These are phyloP conservation scores for Rhagoletis zephyria DNA, from an alignment of 1,140 invertebrate species.

Conservation along the genomic window DNA sequence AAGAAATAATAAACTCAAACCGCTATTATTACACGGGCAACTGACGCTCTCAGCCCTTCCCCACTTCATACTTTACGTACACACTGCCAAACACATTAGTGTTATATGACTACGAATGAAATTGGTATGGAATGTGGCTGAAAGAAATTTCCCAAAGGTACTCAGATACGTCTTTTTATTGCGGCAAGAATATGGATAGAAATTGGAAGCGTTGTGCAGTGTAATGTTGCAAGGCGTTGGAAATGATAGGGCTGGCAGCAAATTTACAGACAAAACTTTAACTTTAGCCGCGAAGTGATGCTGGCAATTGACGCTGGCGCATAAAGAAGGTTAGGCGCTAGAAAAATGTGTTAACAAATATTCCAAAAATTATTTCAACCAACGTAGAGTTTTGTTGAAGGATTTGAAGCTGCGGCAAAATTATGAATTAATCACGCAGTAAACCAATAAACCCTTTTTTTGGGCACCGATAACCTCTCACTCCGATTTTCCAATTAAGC, in stretches of 20 bases:
- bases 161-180: conserved; percentile 31
- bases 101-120: conserved; percentile 28
- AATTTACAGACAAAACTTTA: neutral
- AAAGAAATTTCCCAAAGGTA: conserved; percentile 51
- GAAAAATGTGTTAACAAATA: conserved; percentile 26
- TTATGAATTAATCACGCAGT: conserved; percentile 45
- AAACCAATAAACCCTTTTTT: conserved; percentile 16
- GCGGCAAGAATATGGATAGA: conserved; percentile 24
- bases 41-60: neutral
- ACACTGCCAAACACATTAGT: neutral
- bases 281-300: neutral
- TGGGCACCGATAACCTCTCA: neutral
- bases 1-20: conserved; percentile 52
- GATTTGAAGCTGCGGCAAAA: neutral
- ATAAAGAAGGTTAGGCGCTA: neutral
- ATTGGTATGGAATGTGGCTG: conserved; percentile 20
- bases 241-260: neutral
- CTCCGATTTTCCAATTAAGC: neutral
- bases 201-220: neutral
- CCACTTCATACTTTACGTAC: neutral
- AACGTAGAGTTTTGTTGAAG: neutral
- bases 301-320: neutral
- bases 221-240: neutral
- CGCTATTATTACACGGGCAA: conserved; percentile 31
- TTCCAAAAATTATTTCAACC: conserved; percentile 9